phyloP scores from a whole-genome alignment of 2,888 invertebrate species.

The Tuberolachnus salignus region DNA sequence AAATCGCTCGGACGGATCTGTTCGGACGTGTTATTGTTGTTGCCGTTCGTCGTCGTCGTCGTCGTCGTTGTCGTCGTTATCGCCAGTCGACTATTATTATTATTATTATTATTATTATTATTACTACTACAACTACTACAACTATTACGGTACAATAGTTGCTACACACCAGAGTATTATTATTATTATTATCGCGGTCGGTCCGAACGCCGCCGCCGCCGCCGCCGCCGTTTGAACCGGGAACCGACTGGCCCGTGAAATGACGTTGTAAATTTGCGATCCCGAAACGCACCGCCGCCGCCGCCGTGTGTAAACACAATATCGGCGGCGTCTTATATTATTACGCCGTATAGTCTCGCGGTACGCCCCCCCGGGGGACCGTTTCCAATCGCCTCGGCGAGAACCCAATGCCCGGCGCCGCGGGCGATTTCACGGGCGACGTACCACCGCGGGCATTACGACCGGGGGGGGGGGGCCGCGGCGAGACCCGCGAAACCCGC shows the following conservation, averaged over 20 bases:
- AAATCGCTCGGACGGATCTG: no score
- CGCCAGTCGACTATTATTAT: no score
- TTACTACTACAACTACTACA: no score
- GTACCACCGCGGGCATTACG: neutral
- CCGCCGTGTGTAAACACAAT: neutral
- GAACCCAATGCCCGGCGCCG: neutral
- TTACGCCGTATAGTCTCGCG: neutral
- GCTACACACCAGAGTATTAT: neutral
- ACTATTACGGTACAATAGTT: no score
- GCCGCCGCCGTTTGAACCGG: neutral
- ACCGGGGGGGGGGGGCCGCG: no score
- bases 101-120: no score
- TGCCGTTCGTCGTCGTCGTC: no score
- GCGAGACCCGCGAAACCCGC: neutral
- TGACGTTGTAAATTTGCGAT: neutral
- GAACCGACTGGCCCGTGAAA: slow-evolving; percentile 9
- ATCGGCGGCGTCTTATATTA: neutral
- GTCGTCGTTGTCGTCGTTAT: no score
- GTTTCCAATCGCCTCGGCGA: slow-evolving; percentile 1
- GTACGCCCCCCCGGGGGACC: neutral
- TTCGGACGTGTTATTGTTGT: no score
- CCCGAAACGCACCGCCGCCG: neutral
- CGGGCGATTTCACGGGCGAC: no score
- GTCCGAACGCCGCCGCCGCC: neutral
- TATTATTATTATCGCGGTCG: neutral